Evolutionary conservation across 2,888 invertebrate genomes (phyloP).

Genomic region (Pristionchus japonicus): DNA sequence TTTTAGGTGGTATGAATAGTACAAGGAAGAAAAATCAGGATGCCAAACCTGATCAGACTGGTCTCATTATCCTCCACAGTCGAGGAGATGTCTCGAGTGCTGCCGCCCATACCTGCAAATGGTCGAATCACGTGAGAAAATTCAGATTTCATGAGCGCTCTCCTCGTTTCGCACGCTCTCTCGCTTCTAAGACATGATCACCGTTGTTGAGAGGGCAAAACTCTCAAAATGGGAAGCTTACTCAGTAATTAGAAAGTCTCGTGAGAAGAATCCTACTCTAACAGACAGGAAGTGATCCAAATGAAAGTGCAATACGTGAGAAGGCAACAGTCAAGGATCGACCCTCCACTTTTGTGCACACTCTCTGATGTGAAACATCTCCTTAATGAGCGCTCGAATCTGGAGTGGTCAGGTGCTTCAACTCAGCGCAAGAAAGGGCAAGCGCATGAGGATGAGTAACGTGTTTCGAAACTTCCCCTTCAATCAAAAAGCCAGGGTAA

Average conservation of each 20-base stretch:
- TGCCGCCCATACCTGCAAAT: slow-evolving; percentile 22
- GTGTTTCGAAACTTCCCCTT: no score
- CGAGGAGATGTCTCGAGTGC: slow-evolving; percentile 12
- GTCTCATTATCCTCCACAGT: neutral
- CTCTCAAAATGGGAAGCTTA: neutral
- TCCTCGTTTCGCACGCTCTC: neutral
- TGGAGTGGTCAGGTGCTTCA: neutral
- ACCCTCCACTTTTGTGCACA: no score
- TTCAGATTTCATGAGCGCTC: no score
- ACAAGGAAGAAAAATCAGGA: no score
- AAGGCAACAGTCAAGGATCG: no score
- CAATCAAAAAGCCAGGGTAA: no score
- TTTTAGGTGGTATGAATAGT: no score
- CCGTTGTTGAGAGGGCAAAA: no score
- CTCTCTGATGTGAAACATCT: neutral
- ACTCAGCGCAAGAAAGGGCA: neutral
- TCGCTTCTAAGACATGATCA: neutral
- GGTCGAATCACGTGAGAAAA: neutral
- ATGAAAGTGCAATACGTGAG: no score
- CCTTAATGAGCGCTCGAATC: neutral
- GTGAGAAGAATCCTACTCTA: neutral
- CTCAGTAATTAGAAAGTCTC: neutral
- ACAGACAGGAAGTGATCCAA: no score
- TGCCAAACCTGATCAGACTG: neutral
- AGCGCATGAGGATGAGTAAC: neutral